Base-by-base conservation (phyloP, 2,888 invertebrate species). In the Petrolisthes manimaculis region DNA sequence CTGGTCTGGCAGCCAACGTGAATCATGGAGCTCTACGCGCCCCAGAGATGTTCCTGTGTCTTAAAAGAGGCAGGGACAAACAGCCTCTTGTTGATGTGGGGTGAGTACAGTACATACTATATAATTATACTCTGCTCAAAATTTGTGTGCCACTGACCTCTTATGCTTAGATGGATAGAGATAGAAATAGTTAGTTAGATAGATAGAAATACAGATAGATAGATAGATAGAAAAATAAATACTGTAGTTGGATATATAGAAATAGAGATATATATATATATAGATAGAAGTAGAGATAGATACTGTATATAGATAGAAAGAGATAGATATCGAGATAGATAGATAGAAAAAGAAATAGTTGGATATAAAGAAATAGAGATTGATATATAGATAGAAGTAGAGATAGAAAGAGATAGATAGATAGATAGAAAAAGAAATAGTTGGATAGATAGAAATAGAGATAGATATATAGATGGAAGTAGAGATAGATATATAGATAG, bases 51-150 rank as follows among this genome's bases (percentile, higher is more conserved):
- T 99, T 95, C 93, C 95, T 99, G 86, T 99, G 98, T 93, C 97
- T 96, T 93, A 95, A 96, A 91, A 95, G 99, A 89, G 98, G 99
- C 56, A 95, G 97, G 92, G 98, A 99, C 93, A 97, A 97, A 92
- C 97, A 99, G 84, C 99, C 99, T 9, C 95, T 99, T 90, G 98
- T 99, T 82, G 99, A 99, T 94, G 97, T 99, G 92, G 95, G 99
- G 99, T 98, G 95, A 94, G 94, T 92, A 67, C 5, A 51, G 24
- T 21, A 51, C 6, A 6, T 14, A 61, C n/a, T n/a, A n/a, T n/a
- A n/a, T n/a, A n/a, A n/a, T n/a, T 8, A 4, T 75, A 51, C 9
- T 37, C 37, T 0, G 37, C 2, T 37, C 37, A 37, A 37, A 18
- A 77, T 37, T 6, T 61, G 18, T 14, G 18, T 61, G 61, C 9